Conservation (phyloP, 2,888 invertebrate species). For the Trachelus iudaicus region DNA sequence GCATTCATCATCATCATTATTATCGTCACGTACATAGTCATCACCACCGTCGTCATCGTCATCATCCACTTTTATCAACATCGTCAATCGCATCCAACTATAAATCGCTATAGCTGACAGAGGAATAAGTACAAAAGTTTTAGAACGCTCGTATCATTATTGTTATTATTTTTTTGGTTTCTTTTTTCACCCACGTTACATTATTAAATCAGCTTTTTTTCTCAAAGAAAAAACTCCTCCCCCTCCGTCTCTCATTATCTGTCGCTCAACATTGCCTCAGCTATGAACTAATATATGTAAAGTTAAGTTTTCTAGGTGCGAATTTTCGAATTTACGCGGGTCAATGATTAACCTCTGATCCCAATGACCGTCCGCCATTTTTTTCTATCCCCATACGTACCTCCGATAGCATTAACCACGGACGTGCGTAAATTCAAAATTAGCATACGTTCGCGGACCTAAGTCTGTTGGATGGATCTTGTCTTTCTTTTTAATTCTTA, state of each 20-base stretch:
- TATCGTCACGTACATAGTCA: not conserved
- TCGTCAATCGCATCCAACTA: conserved; percentile 10
- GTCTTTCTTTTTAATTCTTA: not conserved
- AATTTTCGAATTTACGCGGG: not conserved
- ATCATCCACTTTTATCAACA: conserved; percentile 12
- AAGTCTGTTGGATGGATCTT: not conserved
- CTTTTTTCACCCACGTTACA: not conserved
- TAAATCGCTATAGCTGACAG: conserved; percentile 32
- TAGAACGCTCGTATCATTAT: conserved; percentile 18
- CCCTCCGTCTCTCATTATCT: not conserved
- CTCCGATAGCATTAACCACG: not conserved
- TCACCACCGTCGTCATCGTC: conserved; percentile 20
- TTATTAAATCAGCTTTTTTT: not conserved
- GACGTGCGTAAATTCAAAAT: not conserved
- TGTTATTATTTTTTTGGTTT: not conserved
- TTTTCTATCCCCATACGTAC: not conserved
- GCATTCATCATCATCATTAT: conserved; percentile 26
- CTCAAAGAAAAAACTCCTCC: not conserved
- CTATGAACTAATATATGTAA: not conserved
- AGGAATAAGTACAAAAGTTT: conserved; percentile 48
- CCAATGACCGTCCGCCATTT: not conserved
- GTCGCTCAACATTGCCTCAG: not conserved
- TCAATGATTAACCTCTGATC: not conserved
- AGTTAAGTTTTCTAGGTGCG: not conserved
- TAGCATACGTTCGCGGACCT: not conserved